Conservation (phyloP, 2,113 vertebrate genomes). For the Sturnira hondurensis region DNA sequence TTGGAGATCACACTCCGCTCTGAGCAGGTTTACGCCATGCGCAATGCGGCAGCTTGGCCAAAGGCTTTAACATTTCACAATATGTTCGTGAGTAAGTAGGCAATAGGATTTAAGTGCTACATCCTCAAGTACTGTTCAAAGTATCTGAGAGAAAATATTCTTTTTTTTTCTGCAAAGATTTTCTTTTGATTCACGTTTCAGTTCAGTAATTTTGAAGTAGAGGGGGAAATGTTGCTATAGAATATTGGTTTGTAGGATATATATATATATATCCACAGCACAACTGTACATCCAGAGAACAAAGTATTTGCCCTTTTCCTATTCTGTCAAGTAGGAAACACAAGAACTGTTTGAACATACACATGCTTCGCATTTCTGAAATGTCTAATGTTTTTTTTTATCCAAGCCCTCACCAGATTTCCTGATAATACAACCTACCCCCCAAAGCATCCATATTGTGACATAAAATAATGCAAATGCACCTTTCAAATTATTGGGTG, state of each 20-base stretch:
- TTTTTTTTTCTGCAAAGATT: conserved; percentile 8
- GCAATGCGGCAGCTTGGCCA: conserved; percentile 70
- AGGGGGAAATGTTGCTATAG: not conserved
- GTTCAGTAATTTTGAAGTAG: conserved; percentile 44
- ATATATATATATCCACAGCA: not conserved
- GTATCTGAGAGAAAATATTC: not conserved
- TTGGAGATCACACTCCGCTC: not conserved
- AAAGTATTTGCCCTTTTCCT: conserved; percentile 21
- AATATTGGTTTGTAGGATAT: not conserved
- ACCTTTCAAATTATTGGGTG: not conserved
- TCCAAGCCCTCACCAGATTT: conserved; percentile 33
- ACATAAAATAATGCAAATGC: conserved; percentile 41
- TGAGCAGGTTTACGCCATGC: not conserved
- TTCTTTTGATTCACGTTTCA: conserved; percentile 15
- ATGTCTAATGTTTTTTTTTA: conserved; percentile 16
- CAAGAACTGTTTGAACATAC: conserved; percentile 38
- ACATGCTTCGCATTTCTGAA: conserved; percentile 54
- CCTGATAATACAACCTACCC: not conserved
- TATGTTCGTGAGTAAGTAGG: not conserved
- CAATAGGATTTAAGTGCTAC: not conserved
- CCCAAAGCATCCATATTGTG: conserved; percentile 39
- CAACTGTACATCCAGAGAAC: not conserved
- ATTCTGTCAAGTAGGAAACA: conserved; percentile 52
- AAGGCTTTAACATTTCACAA: conserved; percentile 16
- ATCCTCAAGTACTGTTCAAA: conserved; percentile 15